Evolutionary conservation across 2,113 vertebrate genomes (phyloP).

Genomic region (Girardinichthys multiradiatus): DNA sequence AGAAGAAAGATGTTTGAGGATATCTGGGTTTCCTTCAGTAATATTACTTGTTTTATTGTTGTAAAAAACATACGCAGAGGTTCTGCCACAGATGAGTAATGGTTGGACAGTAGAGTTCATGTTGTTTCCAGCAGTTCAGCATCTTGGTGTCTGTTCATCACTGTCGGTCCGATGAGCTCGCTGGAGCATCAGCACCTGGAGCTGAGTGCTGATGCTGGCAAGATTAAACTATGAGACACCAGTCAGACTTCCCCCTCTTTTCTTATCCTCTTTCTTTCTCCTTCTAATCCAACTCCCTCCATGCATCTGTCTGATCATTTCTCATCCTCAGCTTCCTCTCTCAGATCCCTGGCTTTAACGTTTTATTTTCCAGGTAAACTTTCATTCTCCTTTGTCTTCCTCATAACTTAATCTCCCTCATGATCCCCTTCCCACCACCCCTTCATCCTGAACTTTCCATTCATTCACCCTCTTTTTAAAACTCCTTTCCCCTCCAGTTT

Average conservation of each 20-base stretch:
- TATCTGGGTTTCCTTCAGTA: not conserved
- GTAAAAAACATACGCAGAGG: not conserved
- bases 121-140: conserved; percentile 4
- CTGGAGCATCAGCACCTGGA: conserved; percentile 6
- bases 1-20: not conserved
- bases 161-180: not conserved
- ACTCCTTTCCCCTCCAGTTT: not conserved
- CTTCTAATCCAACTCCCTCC: too few species aligned
- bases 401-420: not conserved
- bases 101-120: not conserved
- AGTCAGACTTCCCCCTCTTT: not conserved
- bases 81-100: not conserved
- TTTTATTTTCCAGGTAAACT: not conserved
- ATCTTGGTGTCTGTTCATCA: not conserved
- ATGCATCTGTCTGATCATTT: not conserved
- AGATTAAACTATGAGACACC: not conserved
- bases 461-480: not conserved
- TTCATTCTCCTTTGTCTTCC: not conserved
- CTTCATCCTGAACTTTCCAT: conserved; percentile 3
- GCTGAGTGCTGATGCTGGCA: not conserved
- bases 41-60: not conserved
- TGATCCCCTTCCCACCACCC: not conserved
- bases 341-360: not conserved
- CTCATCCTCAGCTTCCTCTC: not conserved
- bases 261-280: conserved; percentile 1